These are phyloP conservation scores for Zygaena filipendulae DNA, from an alignment of 2,888 invertebrate genomes.

Conservation along the genomic window DNA sequence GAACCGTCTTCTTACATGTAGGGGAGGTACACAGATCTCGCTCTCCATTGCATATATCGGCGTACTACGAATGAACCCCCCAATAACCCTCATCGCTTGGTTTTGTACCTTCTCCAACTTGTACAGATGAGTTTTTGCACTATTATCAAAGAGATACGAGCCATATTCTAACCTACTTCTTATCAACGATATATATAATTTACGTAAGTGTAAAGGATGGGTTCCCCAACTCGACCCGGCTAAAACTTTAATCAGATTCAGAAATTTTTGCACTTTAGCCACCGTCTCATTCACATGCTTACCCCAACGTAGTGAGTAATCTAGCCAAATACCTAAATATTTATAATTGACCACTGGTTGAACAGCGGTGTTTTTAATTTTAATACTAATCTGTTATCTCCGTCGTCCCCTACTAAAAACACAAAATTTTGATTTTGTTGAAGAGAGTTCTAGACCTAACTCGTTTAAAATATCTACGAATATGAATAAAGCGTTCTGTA, in stretches of 20 bases:
- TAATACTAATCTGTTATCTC: neutral
- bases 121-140: too few species aligned
- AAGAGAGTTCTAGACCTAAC: constrained; percentile 1
- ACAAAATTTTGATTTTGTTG: constrained; percentile 3
- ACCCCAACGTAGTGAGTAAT: constrained; percentile 2
- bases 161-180: constrained; percentile 7
- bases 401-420: constrained; percentile 3
- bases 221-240: constrained; percentile 3
- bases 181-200: constrained; percentile 4
- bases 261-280: constrained; percentile 1
- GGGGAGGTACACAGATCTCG: too few species aligned
- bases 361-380: neutral
- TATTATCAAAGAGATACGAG: too few species aligned
- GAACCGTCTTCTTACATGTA: too few species aligned
- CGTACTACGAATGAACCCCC: too few species aligned
- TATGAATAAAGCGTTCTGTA: too few species aligned
- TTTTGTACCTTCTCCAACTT: too few species aligned
- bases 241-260: constrained; percentile 6
- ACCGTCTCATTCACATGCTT: constrained; percentile 4
- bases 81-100: too few species aligned
- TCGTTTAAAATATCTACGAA: neutral
- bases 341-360: constrained; percentile 1
- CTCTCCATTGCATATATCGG: too few species aligned
- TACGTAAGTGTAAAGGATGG: constrained; percentile 4
- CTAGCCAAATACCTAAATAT: constrained; percentile 9